These are phyloP conservation scores for Microplitis mediator DNA, from an alignment of 1,140 invertebrate species.

Conservation along the genomic window DNA sequence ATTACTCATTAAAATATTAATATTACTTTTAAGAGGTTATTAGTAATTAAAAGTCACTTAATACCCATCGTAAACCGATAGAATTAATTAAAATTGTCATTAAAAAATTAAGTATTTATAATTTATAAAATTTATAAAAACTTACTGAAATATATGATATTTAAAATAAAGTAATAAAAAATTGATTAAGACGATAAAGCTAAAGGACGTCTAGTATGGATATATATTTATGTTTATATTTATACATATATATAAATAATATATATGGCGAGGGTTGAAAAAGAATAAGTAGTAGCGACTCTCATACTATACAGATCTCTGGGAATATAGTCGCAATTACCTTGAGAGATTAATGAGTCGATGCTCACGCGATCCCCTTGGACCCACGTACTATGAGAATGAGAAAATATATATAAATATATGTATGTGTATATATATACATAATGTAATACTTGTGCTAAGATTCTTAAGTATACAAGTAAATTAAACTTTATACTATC, in stretches of 20 bases:
- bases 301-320: slow-evolving; percentile 39
- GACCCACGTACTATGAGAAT: background rate
- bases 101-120: no score
- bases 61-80: no score
- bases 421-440: no score
- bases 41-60: no score
- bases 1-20: no score
- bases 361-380: slow-evolving; percentile 38
- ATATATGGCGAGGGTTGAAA: slow-evolving; percentile 4
- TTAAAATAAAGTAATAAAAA: background rate
- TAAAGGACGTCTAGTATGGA: background rate
- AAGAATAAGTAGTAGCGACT: slow-evolving; percentile 32
- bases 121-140: no score
- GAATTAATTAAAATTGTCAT: no score
- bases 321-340: slow-evolving; percentile 55
- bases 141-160: no score
- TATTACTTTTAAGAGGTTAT: no score
- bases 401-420: no score
- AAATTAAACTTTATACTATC: background rate
- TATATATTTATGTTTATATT: background rate
- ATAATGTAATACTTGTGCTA: background rate
- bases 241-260: background rate
- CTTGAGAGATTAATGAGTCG: slow-evolving; percentile 55
- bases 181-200: slow-evolving; percentile 11
- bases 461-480: slow-evolving; percentile 9